Base-by-base conservation (phyloP, 2,113 vertebrate genomes). In the Maccullochella peelii region DNA sequence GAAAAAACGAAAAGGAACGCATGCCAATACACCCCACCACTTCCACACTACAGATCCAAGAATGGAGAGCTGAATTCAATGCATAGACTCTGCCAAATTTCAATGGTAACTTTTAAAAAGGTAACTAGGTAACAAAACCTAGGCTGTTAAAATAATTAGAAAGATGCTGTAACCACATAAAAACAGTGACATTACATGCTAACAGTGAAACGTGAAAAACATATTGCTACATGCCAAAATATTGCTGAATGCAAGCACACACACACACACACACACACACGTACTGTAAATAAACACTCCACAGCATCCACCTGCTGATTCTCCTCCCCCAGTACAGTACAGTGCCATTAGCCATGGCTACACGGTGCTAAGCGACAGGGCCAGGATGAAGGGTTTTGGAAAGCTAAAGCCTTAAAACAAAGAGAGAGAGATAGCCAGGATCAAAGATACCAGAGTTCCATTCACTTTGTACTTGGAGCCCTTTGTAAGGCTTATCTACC, bases 401-500 rank as follows among this genome's bases (percentile, higher is more conserved):
- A 50, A 54, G 63, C 57, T 63, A 25, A 52, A 76, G 82, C 57
- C 67, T 47, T 80, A 62, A 85, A 86, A 88, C 79, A 84, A 77
- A 80, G 70, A 50, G 44, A 55, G 44, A 65, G 69, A 27, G 50
- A 72, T 33, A 30, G 54, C 33, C 25, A 61, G 57, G 82, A 88
- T 86, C 86, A 92, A 90, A 92, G 77, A 79, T 57, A 76, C 71
- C 85, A 36, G 74, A 69, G 44, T 66, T 77, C 40, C 57, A 65
- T 77, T 81, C 65, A 86, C 73, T 75, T 65, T 88, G 76, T 83
- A 68, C 80, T 68, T 33, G 40, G 40, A 73, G 38, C 20, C 82
- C 77, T 83, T 90, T 87, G 73, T 81, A 81, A 25, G 55, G 23
- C 77, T 66, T 73, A 82, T 77, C 67, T 50, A 47, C 36, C 68